Percentiles rank a stretch among this genome's conserved stretches.
phyloP scores from a whole-genome alignment of 2,797 vertebrate species.

The Coluber constrictor region DNA sequence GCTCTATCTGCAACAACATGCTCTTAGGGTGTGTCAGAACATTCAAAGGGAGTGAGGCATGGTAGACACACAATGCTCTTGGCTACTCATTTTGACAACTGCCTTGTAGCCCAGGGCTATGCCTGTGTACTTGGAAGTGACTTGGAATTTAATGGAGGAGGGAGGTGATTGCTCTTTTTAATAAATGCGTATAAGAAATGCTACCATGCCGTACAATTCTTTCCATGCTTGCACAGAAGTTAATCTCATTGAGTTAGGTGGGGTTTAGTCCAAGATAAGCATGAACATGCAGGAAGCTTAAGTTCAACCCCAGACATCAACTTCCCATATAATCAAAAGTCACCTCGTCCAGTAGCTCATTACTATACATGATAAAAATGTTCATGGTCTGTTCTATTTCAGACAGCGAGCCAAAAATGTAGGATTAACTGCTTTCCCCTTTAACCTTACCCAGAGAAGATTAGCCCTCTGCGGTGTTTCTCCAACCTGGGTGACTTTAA shows the following conservation, averaged over 20 bases:
- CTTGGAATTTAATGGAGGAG: neutral
- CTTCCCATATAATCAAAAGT: neutral
- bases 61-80: neutral
- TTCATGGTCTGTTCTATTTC: neutral
- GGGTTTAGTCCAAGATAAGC: neutral
- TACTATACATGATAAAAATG: neutral
- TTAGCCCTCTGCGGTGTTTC: neutral
- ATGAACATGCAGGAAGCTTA: neutral
- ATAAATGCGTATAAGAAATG: neutral
- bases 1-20: constrained; percentile 30
- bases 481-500: neutral
- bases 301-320: neutral
- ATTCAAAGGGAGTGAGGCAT: neutral
- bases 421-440: neutral
- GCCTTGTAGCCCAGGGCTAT: neutral
- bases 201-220: neutral
- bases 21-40: neutral
- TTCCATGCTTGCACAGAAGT: neutral
- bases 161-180: neutral
- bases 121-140: neutral
- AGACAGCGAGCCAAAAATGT: neutral
- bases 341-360: neutral
- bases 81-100: neutral
- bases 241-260: neutral
- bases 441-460: neutral